Evolutionary conservation across 2,113 vertebrate genomes (phyloP).

Genomic region (Notiomystis cincta): DNA sequence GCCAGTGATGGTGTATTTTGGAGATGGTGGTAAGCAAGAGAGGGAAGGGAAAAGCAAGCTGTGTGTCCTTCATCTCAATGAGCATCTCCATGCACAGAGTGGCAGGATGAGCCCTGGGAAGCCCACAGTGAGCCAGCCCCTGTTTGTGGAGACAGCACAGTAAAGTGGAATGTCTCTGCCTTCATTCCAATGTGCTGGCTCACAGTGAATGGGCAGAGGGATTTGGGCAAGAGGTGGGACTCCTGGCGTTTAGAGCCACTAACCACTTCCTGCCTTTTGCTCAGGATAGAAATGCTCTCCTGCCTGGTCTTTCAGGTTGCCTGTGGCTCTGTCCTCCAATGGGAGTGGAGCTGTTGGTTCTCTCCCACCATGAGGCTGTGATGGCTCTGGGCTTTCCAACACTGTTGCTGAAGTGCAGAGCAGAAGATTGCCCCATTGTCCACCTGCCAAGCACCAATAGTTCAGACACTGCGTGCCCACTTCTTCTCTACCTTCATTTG

Average conservation of each 20-base stretch:
- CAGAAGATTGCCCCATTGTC: neutral
- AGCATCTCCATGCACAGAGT: neutral
- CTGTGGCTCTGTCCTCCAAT: neutral
- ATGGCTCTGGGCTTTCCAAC: neutral
- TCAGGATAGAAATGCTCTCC: neutral
- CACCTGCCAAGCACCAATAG: neutral
- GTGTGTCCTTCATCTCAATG: neutral
- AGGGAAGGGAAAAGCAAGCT: neutral
- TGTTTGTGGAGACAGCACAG: neutral
- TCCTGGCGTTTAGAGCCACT: neutral
- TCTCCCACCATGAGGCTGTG: rapidly evolving
- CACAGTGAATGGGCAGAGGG: neutral
- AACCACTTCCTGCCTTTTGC: neutral
- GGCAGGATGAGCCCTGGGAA: neutral
- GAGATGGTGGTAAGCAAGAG: neutral
- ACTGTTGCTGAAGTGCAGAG: rapidly evolving
- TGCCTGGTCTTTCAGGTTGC: neutral
- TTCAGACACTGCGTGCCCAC: neutral
- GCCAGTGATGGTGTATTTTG: neutral
- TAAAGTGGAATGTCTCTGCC: neutral
- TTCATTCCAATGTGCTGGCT: neutral
- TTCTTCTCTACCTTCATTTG: neutral
- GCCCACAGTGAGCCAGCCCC: neutral
- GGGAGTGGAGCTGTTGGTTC: neutral
- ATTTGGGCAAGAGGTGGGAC: neutral